phyloP scores from a whole-genome alignment of 2,113 vertebrate species.

The Symphodus melops region DNA sequence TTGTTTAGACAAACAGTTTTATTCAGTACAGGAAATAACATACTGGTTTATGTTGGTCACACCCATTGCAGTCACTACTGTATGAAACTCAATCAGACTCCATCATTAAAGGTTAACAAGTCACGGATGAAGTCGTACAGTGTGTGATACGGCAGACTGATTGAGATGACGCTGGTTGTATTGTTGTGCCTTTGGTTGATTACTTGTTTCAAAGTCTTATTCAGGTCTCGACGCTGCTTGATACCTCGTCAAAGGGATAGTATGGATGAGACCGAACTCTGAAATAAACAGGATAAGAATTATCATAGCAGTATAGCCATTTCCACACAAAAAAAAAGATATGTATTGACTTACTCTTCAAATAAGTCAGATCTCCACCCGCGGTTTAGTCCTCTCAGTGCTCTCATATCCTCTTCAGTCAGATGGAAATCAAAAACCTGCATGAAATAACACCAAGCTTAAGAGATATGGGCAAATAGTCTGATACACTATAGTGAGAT shows the following conservation, averaged over 20 bases:
- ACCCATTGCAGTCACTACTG: not conserved
- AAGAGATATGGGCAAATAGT: not conserved
- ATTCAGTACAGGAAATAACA: not conserved
- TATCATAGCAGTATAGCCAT: not conserved
- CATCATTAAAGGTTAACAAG: too few relatives aligned
- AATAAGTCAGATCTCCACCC: conserved; percentile 68
- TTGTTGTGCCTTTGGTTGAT: not conserved
- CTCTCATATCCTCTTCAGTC: conserved; percentile 74
- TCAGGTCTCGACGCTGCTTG: too few relatives aligned
- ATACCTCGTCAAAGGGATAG: conserved; percentile 78
- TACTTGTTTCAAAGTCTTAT: not conserved
- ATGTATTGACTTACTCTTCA: conserved; percentile 59
- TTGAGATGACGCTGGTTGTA: not conserved
- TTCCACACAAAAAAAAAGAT: fast-evolving
- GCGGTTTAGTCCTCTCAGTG: conserved; percentile 75
- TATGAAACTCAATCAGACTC: too few relatives aligned
- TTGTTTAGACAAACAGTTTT: not conserved
- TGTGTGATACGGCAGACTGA: not conserved
- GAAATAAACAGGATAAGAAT: conserved; percentile 10
- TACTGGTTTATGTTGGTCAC: not conserved
- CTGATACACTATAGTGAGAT: too few relatives aligned
- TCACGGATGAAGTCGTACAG: not conserved
- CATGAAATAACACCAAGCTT: not conserved
- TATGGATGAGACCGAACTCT: conserved; percentile 81
- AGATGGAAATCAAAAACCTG: conserved; percentile 85